Conservation (phyloP, 30 jellyfish, hydroid and myxozoan genomes). For the Pelagia noctiluca region DNA sequence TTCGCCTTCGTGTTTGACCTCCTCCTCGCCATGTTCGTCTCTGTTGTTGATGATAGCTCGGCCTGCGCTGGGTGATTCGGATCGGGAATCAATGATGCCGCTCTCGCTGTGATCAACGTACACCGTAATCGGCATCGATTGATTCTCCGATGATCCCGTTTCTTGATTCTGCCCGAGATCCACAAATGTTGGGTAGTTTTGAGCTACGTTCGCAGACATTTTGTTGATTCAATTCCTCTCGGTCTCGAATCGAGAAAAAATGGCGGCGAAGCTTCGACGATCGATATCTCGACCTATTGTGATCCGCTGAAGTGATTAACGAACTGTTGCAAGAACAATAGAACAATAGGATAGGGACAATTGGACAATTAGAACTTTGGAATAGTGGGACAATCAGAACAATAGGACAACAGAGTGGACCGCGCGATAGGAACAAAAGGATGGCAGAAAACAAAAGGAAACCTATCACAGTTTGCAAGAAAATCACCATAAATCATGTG, state of each 20-base stretch:
- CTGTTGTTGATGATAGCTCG: neutral
- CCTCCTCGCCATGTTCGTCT: neutral
- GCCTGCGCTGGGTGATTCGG: too few species aligned
- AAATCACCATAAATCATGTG: too few species aligned
- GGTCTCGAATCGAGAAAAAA: constrained; percentile 19
- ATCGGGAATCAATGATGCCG: constrained; percentile 39
- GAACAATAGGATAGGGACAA: constrained; percentile 25
- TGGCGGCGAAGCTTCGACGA: constrained; percentile 25
- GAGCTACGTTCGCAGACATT: constrained; percentile 45
- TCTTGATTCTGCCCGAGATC: constrained; percentile 36
- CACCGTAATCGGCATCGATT: constrained; percentile 64
- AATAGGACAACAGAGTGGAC: too few species aligned
- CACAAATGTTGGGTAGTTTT: constrained; percentile 58
- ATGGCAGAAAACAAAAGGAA: too few species aligned
- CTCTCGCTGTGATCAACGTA: constrained; percentile 52
- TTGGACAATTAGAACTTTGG: constrained; percentile 6
- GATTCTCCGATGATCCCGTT: constrained; percentile 40
- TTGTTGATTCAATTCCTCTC: neutral
- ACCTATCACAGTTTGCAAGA: too few species aligned
- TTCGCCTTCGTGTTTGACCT: too few species aligned
- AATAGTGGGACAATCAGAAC: too few species aligned
- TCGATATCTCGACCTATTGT: constrained; percentile 46
- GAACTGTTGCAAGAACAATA: constrained; percentile 40
- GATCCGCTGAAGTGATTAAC: constrained; percentile 76
- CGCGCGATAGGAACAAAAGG: too few species aligned